Base-by-base conservation (phyloP, 2,888 invertebrate species). In the Hydropsyche betteni region DNA sequence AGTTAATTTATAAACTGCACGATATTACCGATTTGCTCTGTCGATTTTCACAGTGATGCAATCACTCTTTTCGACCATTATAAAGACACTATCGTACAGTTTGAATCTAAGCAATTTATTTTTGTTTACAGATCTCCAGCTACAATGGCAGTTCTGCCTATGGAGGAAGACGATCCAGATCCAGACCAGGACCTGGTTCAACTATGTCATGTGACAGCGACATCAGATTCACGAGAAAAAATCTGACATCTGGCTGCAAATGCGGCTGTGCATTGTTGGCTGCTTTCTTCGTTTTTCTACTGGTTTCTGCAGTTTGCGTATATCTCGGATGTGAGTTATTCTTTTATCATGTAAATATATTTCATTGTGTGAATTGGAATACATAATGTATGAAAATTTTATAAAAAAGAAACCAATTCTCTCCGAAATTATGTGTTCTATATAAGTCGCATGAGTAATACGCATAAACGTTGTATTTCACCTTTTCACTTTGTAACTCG, bases 241-340 rank as follows among this genome's bases (percentile, higher is more conserved):
- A 95, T 85, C 88, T 95, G 80, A 93, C 94, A 80, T 92, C 94
- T 74, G 93, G 94, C 80, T 94, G 94, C 84, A 91, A 93, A 82
- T 94, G 95, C 81, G 95, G 95, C 81, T 95, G 96, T 85, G 95
- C 93, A 81, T 92, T 96, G 76, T 89, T 95, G 77, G 94, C 95
- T 50, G 93, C 93, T 16, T 91, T 96, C 82, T 89, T 96, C 71
- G 89, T 95, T 78, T 90, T 95, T 79, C 88, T 95, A 44, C 89
- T 96, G 61, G 83, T 88, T 0, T 85, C 87, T 0, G 88, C 87
- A 10, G 88, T 88, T 68, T 89, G 89, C 76, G 88, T 90, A 24
- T 90, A 90, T 84, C 84, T 90, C 79, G 90, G 90, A 81, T 90
- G 90, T 90, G 83, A 85, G 90, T 89, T 83, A 80, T 33, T 4